Evolutionary conservation across 2,888 invertebrate species (phyloP).

Genomic region (Lomographa bimaculata): DNA sequence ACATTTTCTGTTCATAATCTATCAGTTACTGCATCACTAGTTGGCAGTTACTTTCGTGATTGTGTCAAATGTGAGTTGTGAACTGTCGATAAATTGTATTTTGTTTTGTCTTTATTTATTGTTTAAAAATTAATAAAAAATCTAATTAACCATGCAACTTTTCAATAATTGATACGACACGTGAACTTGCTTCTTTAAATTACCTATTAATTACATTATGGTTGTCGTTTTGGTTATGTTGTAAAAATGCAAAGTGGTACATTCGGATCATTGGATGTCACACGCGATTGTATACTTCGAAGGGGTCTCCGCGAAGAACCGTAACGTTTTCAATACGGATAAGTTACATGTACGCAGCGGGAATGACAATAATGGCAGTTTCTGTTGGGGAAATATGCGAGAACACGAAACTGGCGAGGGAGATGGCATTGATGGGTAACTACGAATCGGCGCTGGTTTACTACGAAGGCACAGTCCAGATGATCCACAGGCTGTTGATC

Average conservation of each 20-base stretch:
- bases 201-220: conserved; percentile 44
- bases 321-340: conserved; percentile 58
- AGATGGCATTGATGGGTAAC: conserved; percentile 97
- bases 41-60: too few relatives aligned
- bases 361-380: conserved; percentile 93
- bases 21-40: too few relatives aligned
- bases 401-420: conserved; percentile 96
- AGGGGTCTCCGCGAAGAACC: conserved; percentile 52
- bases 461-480: conserved; percentile 96
- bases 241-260: conserved; percentile 68
- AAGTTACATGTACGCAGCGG: conserved; percentile 79
- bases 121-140: too few relatives aligned
- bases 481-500: conserved; percentile 92
- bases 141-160: conserved; percentile 56
- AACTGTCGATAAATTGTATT: too few relatives aligned
- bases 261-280: conserved; percentile 60
- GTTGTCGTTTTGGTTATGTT: conserved; percentile 46
- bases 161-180: conserved; percentile 34
- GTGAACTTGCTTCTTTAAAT: neutral
- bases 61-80: too few relatives aligned
- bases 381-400: conserved; percentile 96
- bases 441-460: conserved; percentile 97
- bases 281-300: conserved; percentile 61
- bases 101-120: too few relatives aligned
- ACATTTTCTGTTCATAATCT: too few relatives aligned